Base-by-base conservation (phyloP, 2,113 vertebrate genomes). In the Triplophysa rosa region DNA sequence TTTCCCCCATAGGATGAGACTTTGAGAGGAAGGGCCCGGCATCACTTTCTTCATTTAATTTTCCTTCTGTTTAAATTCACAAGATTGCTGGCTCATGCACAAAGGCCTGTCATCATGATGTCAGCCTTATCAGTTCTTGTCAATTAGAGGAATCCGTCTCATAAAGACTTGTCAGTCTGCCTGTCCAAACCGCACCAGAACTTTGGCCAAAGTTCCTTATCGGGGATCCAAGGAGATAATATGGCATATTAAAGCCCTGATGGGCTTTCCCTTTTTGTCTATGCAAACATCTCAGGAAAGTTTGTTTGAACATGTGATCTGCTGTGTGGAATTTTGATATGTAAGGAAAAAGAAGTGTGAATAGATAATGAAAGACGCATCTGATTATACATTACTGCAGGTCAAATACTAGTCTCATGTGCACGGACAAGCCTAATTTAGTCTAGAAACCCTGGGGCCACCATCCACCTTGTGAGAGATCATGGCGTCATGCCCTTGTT, bases 111-210 rank as follows among this genome's bases (percentile, higher is more conserved):
- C 80, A 49, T 24, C 26, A 40, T 80, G 85, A 82, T 37, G 72
- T 88, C 87, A 89, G 81, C 79, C 79, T 80, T 82, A 85, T 84
- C 86, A 77, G 56, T 76, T 84, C 87, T 86, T 89, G 89, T 88
- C 83, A 86, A 87, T 89, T 86, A 84, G 80, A 88, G 77, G 78
- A 81, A 81, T 67, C 72, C 73, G 23, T 33, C 81, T 81, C 86
- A 58, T 77, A 77, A 80, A 78, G 68, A 80, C 69, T 83, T 68
- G 83, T 87, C 83, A 84, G 12, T 10, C 72, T 84, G 80, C 80
- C 81, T 82, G 87, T 88, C 88, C 89, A 72, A 84, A 84, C 86
- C 56, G 45, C 59, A 26, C 14, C 9, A 77, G 76, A 62, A 63
- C 42, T 83, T 80, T 83, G 82, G 70, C 71, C 75, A 29, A 67